A percentile compares a stretch with the other conserved stretches of the same genome.
phyloP scores from a whole-genome alignment of 1,140 invertebrate genomes.

The Drosophila bipectinata region DNA sequence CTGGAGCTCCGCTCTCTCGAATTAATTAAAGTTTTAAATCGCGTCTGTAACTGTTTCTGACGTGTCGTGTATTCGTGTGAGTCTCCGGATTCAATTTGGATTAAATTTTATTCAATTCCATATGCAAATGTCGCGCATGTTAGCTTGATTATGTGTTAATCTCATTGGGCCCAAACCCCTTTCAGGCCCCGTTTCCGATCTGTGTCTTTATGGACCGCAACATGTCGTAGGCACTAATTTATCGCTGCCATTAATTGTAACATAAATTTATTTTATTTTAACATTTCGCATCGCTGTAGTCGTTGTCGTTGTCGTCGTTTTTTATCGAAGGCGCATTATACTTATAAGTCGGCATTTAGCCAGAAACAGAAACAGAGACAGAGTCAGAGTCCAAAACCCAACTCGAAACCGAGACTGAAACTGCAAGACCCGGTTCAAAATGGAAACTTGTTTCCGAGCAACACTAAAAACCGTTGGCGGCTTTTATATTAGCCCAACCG shows the following conservation, averaged over 20 bases:
- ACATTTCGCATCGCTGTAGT: conserved; percentile 68
- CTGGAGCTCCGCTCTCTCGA: conserved; percentile 31
- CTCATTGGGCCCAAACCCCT: conserved; percentile 37
- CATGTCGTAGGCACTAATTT: conserved; percentile 73
- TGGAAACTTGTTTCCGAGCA: conserved; percentile 60
- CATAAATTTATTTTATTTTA: conserved; percentile 83
- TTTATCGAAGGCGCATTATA: conserved; percentile 72
- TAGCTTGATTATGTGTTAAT: conserved; percentile 83
- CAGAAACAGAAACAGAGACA: conserved; percentile 32
- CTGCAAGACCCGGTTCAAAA: conserved; percentile 42
- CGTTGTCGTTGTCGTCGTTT: conserved; percentile 40
- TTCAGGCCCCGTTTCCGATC: background rate
- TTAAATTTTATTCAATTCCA: conserved; percentile 77
- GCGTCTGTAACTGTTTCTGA: conserved; percentile 57
- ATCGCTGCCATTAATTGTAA: conserved; percentile 79
- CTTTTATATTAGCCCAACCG: conserved; percentile 73
- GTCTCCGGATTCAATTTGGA: conserved; percentile 50
- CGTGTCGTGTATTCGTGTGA: conserved; percentile 11
- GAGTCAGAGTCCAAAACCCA: conserved; percentile 5
- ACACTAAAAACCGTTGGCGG: conserved; percentile 56
- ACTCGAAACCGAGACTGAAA: conserved; percentile 39
- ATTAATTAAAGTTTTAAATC: conserved; percentile 77
- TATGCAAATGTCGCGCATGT: conserved; percentile 78
- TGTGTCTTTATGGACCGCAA: conserved; percentile 58
- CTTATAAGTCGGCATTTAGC: conserved; percentile 73